phyloP scores from a whole-genome alignment of 2,888 invertebrate genomes.

The Cremastobaeus sp. region DNA sequence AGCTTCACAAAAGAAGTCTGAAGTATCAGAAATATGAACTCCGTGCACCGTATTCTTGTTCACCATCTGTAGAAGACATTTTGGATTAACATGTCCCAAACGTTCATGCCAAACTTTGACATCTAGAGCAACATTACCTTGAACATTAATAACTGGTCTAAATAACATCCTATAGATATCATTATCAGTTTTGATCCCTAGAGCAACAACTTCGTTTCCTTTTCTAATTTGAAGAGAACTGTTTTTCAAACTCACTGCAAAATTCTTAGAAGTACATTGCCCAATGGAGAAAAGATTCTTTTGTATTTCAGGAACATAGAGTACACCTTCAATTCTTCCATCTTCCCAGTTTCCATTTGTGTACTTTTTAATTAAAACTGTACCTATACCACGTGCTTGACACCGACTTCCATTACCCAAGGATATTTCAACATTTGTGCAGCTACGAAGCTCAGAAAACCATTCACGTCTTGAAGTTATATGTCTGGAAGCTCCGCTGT shows the following conservation, averaged over 20 bases:
- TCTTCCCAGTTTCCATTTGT: slow-evolving; percentile 9
- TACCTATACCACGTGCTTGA: slow-evolving; percentile 2
- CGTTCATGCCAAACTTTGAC: neutral
- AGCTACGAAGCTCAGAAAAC: slow-evolving; percentile 37
- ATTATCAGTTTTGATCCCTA: slow-evolving; percentile 11
- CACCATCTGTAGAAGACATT: no score
- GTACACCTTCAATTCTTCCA: slow-evolving; percentile 17
- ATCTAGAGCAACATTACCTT: neutral
- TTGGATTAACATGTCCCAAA: neutral
- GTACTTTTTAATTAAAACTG: slow-evolving; percentile 9
- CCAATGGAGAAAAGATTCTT: slow-evolving; percentile 48
- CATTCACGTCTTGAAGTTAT: slow-evolving; percentile 60
- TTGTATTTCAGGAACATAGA: slow-evolving; percentile 21
- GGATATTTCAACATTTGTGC: neutral
- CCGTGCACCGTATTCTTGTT: no score
- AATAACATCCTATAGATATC: slow-evolving; percentile 30
- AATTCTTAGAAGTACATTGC: slow-evolving; percentile 9
- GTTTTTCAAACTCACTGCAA: slow-evolving; percentile 9
- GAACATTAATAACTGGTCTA: no score
- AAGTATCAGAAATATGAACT: no score
- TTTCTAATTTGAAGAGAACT: slow-evolving; percentile 4
- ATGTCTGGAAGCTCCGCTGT: slow-evolving; percentile 63
- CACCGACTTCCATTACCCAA: slow-evolving; percentile 12
- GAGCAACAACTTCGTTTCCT: neutral
- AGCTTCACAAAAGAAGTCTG: no score